Evolutionary conservation across 2,113 vertebrate genomes (phyloP).

Genomic region (Myxocyprinus asiaticus): DNA sequence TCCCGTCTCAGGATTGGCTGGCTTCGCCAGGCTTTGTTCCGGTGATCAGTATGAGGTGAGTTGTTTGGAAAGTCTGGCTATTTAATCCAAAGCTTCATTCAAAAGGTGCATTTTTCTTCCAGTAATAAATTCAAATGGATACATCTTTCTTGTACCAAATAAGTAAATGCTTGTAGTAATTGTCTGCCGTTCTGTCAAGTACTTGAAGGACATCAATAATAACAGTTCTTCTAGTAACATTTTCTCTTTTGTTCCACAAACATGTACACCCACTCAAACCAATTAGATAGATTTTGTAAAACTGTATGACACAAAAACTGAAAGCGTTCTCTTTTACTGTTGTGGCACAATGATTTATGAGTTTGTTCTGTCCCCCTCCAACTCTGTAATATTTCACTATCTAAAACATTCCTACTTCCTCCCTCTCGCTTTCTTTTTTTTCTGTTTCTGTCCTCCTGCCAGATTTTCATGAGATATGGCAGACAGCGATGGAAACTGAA

Average conservation of each 20-base stretch:
- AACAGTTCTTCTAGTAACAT: constrained; percentile 31
- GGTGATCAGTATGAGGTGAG: constrained; percentile 95
- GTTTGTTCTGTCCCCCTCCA: not conserved
- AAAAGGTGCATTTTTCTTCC: not conserved
- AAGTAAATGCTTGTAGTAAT: constrained; percentile 34
- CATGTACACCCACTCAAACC: constrained; percentile 1
- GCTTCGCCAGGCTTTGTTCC: constrained; percentile 93
- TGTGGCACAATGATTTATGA: not conserved
- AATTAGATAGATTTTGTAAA: constrained; percentile 12
- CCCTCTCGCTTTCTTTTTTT: not conserved
- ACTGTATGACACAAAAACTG: constrained; percentile 20
- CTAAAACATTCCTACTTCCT: not conserved
- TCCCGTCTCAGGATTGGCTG: constrained; percentile 84
- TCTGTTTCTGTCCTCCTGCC: not conserved
- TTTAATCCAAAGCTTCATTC: not conserved
- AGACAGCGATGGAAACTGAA: constrained; percentile 97
- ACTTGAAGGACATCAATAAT: constrained; percentile 5
- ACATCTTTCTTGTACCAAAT: not conserved
- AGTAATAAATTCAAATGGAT: not conserved
- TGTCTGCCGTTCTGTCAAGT: constrained; percentile 19
- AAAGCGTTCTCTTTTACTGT: not conserved
- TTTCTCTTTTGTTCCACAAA: constrained; percentile 18
- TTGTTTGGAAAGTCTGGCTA: not conserved
- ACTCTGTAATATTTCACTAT: not conserved
- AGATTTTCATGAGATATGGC: constrained; percentile 98